Conservation (phyloP, 1,140 invertebrate genomes). For the Drosophila persimilis region DNA sequence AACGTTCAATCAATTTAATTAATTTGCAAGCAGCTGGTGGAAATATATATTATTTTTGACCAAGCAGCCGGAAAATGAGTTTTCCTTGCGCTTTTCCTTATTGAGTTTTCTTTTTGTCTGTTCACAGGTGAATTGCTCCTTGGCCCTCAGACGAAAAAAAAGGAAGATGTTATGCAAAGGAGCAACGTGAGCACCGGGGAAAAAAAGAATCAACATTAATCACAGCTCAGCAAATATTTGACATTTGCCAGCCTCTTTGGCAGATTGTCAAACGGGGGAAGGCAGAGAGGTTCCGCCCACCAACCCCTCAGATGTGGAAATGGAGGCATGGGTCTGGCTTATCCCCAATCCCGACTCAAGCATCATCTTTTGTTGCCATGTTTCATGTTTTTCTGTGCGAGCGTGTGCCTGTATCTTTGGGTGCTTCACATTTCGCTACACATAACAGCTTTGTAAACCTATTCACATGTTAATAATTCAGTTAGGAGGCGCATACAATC, state of each 20-base stretch:
- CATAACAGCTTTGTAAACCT: slow-evolving; percentile 51
- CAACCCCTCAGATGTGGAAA: too few relatives aligned
- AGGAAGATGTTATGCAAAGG: slow-evolving; percentile 49
- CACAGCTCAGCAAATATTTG: slow-evolving; percentile 80
- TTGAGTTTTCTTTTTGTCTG: slow-evolving; percentile 26
- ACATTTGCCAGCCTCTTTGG: slow-evolving; percentile 63
- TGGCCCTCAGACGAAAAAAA: slow-evolving; percentile 24
- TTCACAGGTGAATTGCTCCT: slow-evolving; percentile 15
- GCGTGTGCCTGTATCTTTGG: background rate
- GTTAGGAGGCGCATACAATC: slow-evolving; percentile 21
- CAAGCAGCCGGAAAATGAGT: slow-evolving; percentile 57
- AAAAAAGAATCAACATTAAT: slow-evolving; percentile 78
- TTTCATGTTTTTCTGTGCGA: background rate
- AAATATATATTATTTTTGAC: slow-evolving; percentile 41
- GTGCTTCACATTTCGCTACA: slow-evolving; percentile 25
- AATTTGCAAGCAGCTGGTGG: slow-evolving; percentile 43
- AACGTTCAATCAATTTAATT: slow-evolving; percentile 75
- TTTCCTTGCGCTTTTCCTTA: slow-evolving; percentile 33
- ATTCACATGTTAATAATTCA: slow-evolving; percentile 71
- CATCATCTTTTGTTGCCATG: slow-evolving; percentile 24
- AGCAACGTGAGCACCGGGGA: slow-evolving; percentile 20
- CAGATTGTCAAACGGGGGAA: slow-evolving; percentile 20
- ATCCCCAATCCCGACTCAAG: slow-evolving; percentile 30
- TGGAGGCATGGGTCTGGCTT: slow-evolving; percentile 13
- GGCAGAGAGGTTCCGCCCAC: too few relatives aligned